Conservation (phyloP, 1,140 invertebrate genomes). For the Venustaconcha ellipsiformis region DNA sequence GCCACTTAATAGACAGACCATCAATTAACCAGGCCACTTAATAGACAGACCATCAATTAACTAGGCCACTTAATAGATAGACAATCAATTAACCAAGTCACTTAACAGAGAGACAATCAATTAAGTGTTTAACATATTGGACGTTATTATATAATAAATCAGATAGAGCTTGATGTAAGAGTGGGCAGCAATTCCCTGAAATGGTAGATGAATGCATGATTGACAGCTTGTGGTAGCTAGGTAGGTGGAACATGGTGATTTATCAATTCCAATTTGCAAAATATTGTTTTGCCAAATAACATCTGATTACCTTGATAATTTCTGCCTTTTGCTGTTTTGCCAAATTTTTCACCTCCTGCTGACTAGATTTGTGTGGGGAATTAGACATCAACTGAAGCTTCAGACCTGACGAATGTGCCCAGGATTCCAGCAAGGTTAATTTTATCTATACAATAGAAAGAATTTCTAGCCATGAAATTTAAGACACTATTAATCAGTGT, state of each 20-base stretch:
- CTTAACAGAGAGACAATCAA: no score
- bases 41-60: no score
- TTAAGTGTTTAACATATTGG: no score
- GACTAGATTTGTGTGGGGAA: conserved; percentile 17
- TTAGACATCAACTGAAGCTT: conserved; percentile 43
- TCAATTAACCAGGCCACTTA: no score
- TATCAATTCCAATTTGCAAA: not conserved
- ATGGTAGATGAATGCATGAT: not conserved
- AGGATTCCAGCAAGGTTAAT: conserved; percentile 40
- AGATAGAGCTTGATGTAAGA: not conserved
- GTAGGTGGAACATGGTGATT: not conserved
- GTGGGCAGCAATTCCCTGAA: no score
- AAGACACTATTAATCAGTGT: not conserved
- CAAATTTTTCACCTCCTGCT: conserved; percentile 12
- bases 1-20: no score
- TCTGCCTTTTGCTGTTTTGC: conserved; percentile 40
- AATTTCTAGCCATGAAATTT: not conserved
- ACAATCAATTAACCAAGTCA: no score
- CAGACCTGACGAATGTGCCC: conserved; percentile 44
- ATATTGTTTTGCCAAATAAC: not conserved
- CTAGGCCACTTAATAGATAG: no score
- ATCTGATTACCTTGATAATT: conserved; percentile 41
- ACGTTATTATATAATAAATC: not conserved
- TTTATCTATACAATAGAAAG: conserved; percentile 37
- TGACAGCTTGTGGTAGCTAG: not conserved